Conservation (phyloP, 2,888 invertebrate species). For the Hoplodrina ambigua region DNA sequence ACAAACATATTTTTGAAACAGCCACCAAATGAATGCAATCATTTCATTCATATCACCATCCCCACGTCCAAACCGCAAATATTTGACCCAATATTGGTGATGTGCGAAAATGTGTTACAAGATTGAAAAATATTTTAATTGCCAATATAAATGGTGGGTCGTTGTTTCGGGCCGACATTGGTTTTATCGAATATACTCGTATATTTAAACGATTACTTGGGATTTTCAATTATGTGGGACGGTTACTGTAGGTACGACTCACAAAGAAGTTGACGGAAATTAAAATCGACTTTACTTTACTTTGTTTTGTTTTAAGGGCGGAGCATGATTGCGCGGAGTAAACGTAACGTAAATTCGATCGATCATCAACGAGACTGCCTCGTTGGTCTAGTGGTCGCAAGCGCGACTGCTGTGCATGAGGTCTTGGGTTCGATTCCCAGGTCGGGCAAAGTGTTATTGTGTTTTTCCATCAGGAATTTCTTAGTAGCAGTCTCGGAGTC, state of each 20-base stretch:
- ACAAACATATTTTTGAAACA: constrained; percentile 18
- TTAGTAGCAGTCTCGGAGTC: no score
- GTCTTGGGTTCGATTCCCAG: no score
- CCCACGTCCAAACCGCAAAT: constrained; percentile 50
- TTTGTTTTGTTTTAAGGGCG: constrained; percentile 15
- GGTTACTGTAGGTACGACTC: constrained; percentile 15
- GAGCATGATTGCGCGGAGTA: not conserved
- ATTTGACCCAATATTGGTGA: constrained; percentile 51
- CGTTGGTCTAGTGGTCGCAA: no score
- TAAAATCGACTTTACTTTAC: constrained; percentile 33
- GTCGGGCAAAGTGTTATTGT: no score
- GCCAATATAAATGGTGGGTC: constrained; percentile 41
- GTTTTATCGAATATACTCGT: constrained; percentile 30
- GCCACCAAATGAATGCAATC: constrained; percentile 44
- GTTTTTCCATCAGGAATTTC: no score
- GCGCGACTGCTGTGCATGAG: no score
- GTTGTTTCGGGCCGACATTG: constrained; percentile 21
- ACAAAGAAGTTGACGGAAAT: constrained; percentile 41
- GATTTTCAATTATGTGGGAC: constrained; percentile 45
- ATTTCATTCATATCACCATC: constrained; percentile 45
- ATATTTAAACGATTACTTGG: constrained; percentile 30
- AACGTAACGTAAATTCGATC: not conserved
- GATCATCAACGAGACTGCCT: no score
- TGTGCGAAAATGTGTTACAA: constrained; percentile 45
- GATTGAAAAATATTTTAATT: constrained; percentile 59